phyloP scores from a whole-genome alignment of 37 sponge, comb jelly and placozoan species.

The Dysidea cf. avara region DNA sequence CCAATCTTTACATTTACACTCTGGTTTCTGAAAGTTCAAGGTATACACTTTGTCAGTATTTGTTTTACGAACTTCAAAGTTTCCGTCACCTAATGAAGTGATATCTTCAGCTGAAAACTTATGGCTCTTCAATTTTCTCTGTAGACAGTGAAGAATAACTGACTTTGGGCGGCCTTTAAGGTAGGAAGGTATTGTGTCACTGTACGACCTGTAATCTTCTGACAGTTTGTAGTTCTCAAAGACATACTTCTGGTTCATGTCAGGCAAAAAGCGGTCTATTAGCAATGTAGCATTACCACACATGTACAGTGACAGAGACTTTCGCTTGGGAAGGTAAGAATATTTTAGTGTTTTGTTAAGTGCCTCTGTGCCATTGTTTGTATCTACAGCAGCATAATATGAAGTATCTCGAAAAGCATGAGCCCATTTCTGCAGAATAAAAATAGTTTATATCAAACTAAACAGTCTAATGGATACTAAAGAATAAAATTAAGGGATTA shows the following conservation, averaged over 20 bases:
- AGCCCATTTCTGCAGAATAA: slow-evolving; percentile 19
- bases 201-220: slow-evolving; percentile 21
- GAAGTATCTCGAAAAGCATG: slow-evolving; percentile 9
- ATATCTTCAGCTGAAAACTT: slow-evolving; percentile 1
- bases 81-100: not conserved
- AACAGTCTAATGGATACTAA: too few species aligned
- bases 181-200: not conserved
- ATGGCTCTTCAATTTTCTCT: not conserved
- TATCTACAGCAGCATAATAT: slow-evolving; percentile 15
- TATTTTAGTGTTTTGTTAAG: slow-evolving; percentile 31
- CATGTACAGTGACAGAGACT: slow-evolving; percentile 17
- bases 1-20: slow-evolving; percentile 15
- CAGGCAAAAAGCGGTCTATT: slow-evolving; percentile 20
- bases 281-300: slow-evolving; percentile 1
- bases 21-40: not conserved
- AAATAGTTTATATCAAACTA: not conserved
- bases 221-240: slow-evolving; percentile 10
- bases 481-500: too few species aligned
- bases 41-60: not conserved
- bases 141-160: slow-evolving; percentile 14
- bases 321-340: slow-evolving; percentile 7
- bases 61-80: not conserved
- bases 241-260: slow-evolving; percentile 6
- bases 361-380: slow-evolving; percentile 35
- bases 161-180: slow-evolving; percentile 8